phyloP scores from a whole-genome alignment of 2,113 vertebrate species.

The Macroglossus sobrinus region DNA sequence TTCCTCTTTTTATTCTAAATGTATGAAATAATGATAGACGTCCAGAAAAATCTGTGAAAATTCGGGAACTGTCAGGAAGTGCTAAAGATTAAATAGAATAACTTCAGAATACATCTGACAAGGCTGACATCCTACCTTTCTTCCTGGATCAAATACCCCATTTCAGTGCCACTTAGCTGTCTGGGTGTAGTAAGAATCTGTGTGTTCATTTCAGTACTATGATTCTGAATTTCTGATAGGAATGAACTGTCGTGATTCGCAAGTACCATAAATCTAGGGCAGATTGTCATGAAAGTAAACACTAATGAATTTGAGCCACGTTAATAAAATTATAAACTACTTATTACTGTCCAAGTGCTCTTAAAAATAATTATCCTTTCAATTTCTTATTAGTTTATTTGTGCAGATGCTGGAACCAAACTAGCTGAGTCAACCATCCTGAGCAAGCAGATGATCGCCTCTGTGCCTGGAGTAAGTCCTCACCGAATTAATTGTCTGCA shows the following conservation, averaged over 20 bases:
- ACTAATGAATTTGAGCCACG: constrained; percentile 49
- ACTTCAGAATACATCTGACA: background rate
- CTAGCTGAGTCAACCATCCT: constrained; percentile 97
- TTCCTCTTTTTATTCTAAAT: background rate
- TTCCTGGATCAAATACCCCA: background rate
- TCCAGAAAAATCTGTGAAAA: background rate
- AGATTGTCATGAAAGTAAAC: constrained; percentile 53
- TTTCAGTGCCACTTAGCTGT: background rate
- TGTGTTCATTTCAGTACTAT: background rate
- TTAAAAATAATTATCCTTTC: constrained; percentile 72
- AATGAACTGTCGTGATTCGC: constrained; percentile 30
- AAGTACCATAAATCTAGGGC: background rate
- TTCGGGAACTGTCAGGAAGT: background rate
- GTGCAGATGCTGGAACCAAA: constrained; percentile 96
- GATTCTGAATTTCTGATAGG: background rate
- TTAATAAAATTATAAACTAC: constrained; percentile 69
- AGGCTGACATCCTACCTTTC: background rate
- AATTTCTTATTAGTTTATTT: constrained; percentile 92
- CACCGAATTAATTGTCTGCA: background rate
- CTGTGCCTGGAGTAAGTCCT: constrained; percentile 93
- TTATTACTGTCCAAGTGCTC: constrained; percentile 57
- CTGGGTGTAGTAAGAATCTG: background rate
- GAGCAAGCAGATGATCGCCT: constrained; percentile 97
- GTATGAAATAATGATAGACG: background rate
- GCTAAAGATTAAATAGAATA: background rate